A percentile compares a stretch with the other conserved stretches of the same genome.
phyloP scores from a whole-genome alignment of 2,888 invertebrate genomes.

The Lydus trimaculatus region DNA sequence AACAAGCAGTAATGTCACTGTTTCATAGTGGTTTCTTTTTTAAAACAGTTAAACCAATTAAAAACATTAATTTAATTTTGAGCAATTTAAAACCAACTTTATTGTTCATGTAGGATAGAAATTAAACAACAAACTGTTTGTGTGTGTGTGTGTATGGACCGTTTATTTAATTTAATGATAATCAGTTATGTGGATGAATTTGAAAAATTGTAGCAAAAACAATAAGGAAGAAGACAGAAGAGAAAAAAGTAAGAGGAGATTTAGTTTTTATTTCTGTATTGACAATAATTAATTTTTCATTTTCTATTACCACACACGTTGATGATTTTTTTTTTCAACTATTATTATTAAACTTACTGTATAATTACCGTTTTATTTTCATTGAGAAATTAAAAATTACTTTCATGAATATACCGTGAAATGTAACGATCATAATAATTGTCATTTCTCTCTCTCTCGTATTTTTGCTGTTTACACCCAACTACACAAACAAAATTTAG shows the following conservation, averaged over 20 bases:
- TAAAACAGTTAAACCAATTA: conserved; percentile 9
- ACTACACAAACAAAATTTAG: too few relatives aligned
- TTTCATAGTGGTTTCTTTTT: background rate
- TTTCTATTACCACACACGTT: background rate
- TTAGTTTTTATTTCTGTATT: background rate
- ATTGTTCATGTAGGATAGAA: background rate
- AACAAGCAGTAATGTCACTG: conserved; percentile 3
- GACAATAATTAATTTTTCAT: background rate
- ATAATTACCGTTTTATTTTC: conserved; percentile 33
- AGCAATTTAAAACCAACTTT: background rate
- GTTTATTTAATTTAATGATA: background rate
- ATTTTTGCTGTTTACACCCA: too few relatives aligned
- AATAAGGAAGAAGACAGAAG: background rate
- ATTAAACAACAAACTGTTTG: background rate
- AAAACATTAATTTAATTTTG: background rate
- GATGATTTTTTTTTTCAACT: too few relatives aligned
- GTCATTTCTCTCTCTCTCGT: background rate
- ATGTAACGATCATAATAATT: conserved; percentile 35
- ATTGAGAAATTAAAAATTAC: conserved; percentile 33
- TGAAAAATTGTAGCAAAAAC: background rate
- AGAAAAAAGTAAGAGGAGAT: background rate
- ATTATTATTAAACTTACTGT: conserved; percentile 31
- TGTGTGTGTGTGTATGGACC: background rate
- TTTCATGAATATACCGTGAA: conserved; percentile 32
- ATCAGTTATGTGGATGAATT: background rate